A percentile compares a stretch with the other conserved stretches of the same genome.
Conservation (phyloP, 2,888 invertebrate genomes). For the Balanococcus diminutus region DNA sequence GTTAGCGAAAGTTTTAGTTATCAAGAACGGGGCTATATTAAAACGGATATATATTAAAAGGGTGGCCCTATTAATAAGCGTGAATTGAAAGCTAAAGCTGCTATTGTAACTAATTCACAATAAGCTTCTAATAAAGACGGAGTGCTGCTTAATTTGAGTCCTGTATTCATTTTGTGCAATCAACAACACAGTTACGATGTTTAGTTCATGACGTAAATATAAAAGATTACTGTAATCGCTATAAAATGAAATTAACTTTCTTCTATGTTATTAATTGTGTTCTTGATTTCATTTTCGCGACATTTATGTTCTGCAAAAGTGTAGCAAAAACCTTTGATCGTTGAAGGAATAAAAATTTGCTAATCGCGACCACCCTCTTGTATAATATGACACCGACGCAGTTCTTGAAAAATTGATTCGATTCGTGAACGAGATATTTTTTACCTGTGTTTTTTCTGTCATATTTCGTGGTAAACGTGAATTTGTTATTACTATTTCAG, state of each 20-base stretch:
- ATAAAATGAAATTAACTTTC: conserved; percentile 53
- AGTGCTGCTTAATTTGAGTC: conserved; percentile 55
- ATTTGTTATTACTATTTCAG: no score
- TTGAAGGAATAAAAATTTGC: not conserved
- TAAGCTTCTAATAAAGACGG: conserved; percentile 55
- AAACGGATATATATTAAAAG: conserved; percentile 54
- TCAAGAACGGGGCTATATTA: conserved; percentile 50
- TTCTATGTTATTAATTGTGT: conserved; percentile 51
- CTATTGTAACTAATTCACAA: conserved; percentile 55
- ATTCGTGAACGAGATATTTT: no score
- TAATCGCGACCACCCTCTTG: not conserved
- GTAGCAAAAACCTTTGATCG: not conserved
- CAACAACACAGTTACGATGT: conserved; percentile 53
- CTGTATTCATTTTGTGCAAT: conserved; percentile 55
- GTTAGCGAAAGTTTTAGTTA: conserved; percentile 50
- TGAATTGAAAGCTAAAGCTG: conserved; percentile 56
- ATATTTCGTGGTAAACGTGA: no score
- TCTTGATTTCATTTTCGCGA: conserved; percentile 48
- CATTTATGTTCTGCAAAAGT: not conserved
- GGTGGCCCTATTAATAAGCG: conserved; percentile 54
- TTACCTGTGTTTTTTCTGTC: no score
- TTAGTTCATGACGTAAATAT: conserved; percentile 51
- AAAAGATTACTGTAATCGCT: conserved; percentile 53
- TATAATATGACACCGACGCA: not conserved
- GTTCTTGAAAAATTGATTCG: not conserved